Percentiles rank a stretch among this genome's conserved stretches.
These are phyloP conservation scores for Drosophila bipectinata DNA, from an alignment of 1,140 invertebrate species.

Conservation along the genomic window DNA sequence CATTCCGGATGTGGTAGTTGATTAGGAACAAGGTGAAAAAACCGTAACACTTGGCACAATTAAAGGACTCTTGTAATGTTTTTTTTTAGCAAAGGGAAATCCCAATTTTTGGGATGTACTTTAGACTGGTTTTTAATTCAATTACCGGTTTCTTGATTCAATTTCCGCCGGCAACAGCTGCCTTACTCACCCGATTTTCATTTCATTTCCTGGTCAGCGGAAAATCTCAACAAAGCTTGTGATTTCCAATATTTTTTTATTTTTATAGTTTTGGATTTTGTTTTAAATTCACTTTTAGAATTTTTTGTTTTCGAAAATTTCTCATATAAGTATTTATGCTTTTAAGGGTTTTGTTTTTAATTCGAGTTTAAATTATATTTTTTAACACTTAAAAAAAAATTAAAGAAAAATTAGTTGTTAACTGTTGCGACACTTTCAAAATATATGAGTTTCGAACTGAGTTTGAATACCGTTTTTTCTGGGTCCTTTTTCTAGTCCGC, in stretches of 20 bases:
- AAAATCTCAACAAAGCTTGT: neutral
- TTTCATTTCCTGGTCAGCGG: neutral
- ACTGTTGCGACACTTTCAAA: neutral
- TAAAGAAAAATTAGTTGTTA: constrained; percentile 6
- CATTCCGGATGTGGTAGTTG: neutral
- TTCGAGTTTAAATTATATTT: neutral
- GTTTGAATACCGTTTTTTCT: constrained; percentile 10
- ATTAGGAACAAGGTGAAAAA: neutral
- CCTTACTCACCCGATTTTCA: constrained; percentile 24
- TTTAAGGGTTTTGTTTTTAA: neutral
- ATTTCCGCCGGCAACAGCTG: constrained; percentile 20
- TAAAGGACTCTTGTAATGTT: constrained; percentile 2
- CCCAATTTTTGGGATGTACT: neutral
- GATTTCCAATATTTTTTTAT: neutral
- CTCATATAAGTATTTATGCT: neutral
- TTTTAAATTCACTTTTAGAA: neutral
- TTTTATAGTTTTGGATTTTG: neutral
- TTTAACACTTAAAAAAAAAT: constrained; percentile 1
- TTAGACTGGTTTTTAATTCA: constrained; percentile 13
- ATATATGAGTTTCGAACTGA: neutral
- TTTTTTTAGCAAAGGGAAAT: neutral
- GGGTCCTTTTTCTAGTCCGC: constrained; percentile 32
- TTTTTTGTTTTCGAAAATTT: neutral
- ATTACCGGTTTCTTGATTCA: constrained; percentile 27
- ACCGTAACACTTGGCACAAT: constrained; percentile 3